A percentile compares a stretch with the other conserved stretches of the same genome.
Evolutionary conservation across 2,797 vertebrate genomes (phyloP).

Genomic region (Peromyscus melanophrys): DNA sequence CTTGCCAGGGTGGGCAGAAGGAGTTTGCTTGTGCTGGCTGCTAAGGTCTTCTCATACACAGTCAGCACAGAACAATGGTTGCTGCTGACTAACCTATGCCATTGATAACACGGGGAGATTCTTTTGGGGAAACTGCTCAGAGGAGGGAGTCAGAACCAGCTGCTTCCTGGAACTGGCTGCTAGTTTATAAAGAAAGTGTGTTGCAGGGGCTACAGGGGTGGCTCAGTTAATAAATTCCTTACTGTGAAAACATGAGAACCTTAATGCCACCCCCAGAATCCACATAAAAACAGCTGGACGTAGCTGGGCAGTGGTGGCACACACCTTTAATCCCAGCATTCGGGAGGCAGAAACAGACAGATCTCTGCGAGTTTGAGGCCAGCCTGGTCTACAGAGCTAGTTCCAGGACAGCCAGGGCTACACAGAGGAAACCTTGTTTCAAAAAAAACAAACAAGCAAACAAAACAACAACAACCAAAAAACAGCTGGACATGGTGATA

Average conservation of each 20-base stretch:
- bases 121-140: not conserved
- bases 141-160: not conserved
- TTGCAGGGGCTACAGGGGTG: not conserved
- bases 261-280: not conserved
- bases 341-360: not conserved
- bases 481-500: not conserved
- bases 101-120: accelerated
- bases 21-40: accelerated
- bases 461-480: not conserved
- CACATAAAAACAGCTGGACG: not conserved
- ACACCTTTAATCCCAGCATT: not conserved
- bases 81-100: too few species aligned
- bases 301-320: not conserved
- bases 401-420: not conserved
- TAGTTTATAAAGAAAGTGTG: not conserved
- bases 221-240: not conserved
- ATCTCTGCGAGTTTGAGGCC: not conserved
- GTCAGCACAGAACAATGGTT: not conserved
- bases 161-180: not conserved
- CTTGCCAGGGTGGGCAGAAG: not conserved
- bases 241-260: not conserved
- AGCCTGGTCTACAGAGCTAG: not conserved
- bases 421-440: not conserved
- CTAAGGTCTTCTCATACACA: not conserved
- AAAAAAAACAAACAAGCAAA: not conserved